phyloP scores from a whole-genome alignment of 2,797 vertebrate genomes.

The Chelidonichthys spinosus region DNA sequence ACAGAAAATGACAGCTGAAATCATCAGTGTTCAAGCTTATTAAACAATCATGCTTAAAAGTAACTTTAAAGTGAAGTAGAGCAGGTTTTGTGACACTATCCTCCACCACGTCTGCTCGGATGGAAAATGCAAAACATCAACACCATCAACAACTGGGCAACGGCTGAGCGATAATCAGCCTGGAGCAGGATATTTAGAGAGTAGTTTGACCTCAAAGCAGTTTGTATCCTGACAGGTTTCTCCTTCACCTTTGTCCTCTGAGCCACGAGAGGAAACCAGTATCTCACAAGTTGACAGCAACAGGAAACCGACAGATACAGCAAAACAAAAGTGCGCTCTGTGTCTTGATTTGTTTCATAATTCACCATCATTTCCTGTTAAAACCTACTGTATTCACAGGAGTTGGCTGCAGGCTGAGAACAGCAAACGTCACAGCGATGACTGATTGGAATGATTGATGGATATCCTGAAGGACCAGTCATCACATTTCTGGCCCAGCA shows the following conservation, averaged over 20 bases:
- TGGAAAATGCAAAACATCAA: slow-evolving; percentile 1
- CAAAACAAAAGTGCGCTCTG: slow-evolving; percentile 40
- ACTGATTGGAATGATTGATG: background rate
- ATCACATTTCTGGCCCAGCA: slow-evolving; percentile 17
- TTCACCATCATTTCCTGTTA: slow-evolving; percentile 42
- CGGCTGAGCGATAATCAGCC: background rate
- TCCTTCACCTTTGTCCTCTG: slow-evolving; percentile 48
- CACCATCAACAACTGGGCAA: background rate
- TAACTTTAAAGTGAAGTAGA: background rate
- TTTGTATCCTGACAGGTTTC: slow-evolving; percentile 52
- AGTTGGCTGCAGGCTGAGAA: background rate
- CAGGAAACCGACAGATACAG: slow-evolving; percentile 66
- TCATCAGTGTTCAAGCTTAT: background rate
- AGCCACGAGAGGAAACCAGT: slow-evolving; percentile 50
- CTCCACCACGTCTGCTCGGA: background rate
- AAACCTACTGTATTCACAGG: background rate
- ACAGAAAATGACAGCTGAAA: background rate
- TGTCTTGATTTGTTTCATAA: slow-evolving; percentile 37
- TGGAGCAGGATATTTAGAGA: slow-evolving; percentile 39
- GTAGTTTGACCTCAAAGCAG: slow-evolving; percentile 21
- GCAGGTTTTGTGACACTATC: slow-evolving; percentile 5
- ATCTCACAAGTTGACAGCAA: slow-evolving; percentile 47
- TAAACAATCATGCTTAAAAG: background rate
- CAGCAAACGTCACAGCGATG: background rate
- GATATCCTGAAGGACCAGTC: background rate